Evolutionary conservation across 2,888 invertebrate genomes (phyloP).

Genomic region (Folsomia candida): DNA sequence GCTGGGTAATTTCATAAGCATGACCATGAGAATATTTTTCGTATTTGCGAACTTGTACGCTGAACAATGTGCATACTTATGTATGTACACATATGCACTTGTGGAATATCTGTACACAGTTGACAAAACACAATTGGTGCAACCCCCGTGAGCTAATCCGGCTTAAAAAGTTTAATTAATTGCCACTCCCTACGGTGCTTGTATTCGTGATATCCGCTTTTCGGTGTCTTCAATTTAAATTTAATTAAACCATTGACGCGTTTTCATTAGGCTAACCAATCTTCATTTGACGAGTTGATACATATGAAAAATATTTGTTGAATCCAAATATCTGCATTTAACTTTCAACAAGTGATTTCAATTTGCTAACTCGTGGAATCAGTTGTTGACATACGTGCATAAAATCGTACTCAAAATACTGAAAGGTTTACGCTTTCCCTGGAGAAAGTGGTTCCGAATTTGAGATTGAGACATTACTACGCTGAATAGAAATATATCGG

Average conservation of each 20-base stretch:
- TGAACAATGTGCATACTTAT: not conserved
- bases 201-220: not conserved
- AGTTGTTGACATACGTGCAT: no score
- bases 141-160: not conserved
- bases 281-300: no score
- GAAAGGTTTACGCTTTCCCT: no score
- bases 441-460: no score
- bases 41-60: not conserved
- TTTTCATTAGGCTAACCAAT: no score
- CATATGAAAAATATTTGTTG: no score
- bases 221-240: not conserved
- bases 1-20: not conserved
- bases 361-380: no score
- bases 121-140: not conserved
- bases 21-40: not conserved
- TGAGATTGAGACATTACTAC: no score
- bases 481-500: no score
- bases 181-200: not conserved
- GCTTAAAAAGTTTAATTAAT: not conserved
- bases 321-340: no score
- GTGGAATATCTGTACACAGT: not conserved
- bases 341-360: no score
- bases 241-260: not conserved
- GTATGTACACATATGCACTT: not conserved
- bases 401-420: no score